These are phyloP conservation scores for Platynereis dumerilii DNA, from an alignment of 2,888 invertebrate genomes.

Conservation along the genomic window DNA sequence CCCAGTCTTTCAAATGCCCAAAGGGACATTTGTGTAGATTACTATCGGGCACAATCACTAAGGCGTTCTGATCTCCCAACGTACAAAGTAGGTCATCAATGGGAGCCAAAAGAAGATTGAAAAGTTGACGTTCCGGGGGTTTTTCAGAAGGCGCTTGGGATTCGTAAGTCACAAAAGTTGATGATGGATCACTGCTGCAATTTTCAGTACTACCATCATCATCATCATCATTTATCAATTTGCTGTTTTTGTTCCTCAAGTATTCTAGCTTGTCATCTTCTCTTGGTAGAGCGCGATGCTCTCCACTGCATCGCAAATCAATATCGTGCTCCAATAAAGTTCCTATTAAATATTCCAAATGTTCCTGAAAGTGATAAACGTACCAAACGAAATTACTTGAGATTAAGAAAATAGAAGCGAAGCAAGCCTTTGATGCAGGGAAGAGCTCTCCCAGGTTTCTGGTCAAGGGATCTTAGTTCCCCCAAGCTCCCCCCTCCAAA, in stretches of 20 bases:
- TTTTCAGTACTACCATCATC: neutral
- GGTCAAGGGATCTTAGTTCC: too few species aligned
- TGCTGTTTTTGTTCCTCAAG: constrained; percentile 12
- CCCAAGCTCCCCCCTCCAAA: too few species aligned
- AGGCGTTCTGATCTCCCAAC: constrained; percentile 42
- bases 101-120: constrained; percentile 52
- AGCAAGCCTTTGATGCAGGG: too few species aligned
- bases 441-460: too few species aligned
- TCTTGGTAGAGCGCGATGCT: constrained; percentile 49
- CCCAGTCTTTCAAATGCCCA: constrained; percentile 47
- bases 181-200: neutral
- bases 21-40: constrained; percentile 53
- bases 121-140: constrained; percentile 45
- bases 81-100: constrained; percentile 51
- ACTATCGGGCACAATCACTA: constrained; percentile 57
- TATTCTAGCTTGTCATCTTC: constrained; percentile 23
- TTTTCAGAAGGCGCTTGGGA: constrained; percentile 28
- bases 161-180: neutral
- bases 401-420: too few species aligned
- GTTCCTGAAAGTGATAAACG: too few species aligned
- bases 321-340: constrained; percentile 10
- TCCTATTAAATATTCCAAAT: neutral
- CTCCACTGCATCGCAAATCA: constrained; percentile 39
- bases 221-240: constrained; percentile 8
- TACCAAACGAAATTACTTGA: too few species aligned